Percentiles rank a stretch among this genome's conserved stretches.
phyloP scores from a whole-genome alignment of 2,888 invertebrate species.

The Perithous albicinctus region DNA sequence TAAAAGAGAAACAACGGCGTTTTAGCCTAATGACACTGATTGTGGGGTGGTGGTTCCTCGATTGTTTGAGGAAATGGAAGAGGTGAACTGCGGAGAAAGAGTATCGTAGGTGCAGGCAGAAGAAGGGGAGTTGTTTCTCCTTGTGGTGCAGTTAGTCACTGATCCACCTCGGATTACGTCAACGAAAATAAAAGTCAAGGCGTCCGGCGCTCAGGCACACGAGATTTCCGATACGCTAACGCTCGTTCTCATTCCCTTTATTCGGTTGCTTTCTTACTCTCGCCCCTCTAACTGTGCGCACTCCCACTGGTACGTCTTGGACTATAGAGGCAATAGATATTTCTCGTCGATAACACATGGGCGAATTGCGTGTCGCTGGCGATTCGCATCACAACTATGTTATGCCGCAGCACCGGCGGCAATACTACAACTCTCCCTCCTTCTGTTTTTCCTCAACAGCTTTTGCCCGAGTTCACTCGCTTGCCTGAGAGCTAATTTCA shows the following conservation, averaged over 20 bases:
- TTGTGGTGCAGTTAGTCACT: constrained; percentile 47
- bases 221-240: constrained; percentile 62
- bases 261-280: constrained; percentile 18
- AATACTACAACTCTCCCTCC: constrained; percentile 45
- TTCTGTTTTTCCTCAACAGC: constrained; percentile 47
- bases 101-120: neutral
- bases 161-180: constrained; percentile 40
- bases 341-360: constrained; percentile 69
- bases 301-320: constrained; percentile 5
- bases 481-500: constrained; percentile 71
- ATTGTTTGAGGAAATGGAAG: constrained; percentile 30
- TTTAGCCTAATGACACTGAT: constrained; percentile 57
- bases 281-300: constrained; percentile 12
- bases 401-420: constrained; percentile 62
- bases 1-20: constrained; percentile 34
- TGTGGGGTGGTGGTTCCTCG: constrained; percentile 11
- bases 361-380: constrained; percentile 75
- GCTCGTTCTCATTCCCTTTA: constrained; percentile 51
- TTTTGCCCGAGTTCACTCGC: constrained; percentile 39
- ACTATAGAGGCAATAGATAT: constrained; percentile 60
- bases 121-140: constrained; percentile 26
- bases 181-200: constrained; percentile 53
- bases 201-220: constrained; percentile 30
- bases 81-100: constrained; percentile 27
- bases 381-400: constrained; percentile 77